Evolutionary conservation across 2,113 vertebrate genomes (phyloP).

Genomic region (Pipra filicauda): DNA sequence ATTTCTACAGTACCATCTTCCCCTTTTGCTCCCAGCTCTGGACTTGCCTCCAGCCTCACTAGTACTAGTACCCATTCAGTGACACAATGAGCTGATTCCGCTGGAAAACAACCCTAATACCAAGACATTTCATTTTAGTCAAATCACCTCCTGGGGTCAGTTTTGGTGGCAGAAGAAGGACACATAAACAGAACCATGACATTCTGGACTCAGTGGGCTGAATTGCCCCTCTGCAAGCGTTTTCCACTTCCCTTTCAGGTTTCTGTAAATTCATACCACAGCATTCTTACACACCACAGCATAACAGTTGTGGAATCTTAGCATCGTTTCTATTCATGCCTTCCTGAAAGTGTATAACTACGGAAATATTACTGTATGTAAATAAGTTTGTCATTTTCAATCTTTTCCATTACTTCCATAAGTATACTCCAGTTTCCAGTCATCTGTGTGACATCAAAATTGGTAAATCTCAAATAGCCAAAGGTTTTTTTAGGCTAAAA

Average conservation of each 20-base stretch:
- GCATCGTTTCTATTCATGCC: neutral
- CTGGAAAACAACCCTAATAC: neutral
- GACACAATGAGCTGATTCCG: accelerated
- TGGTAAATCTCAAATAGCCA: neutral
- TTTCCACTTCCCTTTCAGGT: neutral
- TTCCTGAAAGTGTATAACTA: neutral
- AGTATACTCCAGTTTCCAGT: neutral
- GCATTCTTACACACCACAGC: neutral
- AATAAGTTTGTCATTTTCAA: neutral
- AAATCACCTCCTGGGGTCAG: neutral
- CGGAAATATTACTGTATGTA: neutral
- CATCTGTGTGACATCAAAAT: neutral
- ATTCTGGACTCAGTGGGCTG: neutral
- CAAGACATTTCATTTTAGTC: neutral
- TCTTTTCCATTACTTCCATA: neutral
- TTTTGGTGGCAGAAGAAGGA: neutral
- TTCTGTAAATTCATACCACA: neutral
- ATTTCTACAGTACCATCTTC: neutral
- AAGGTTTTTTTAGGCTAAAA: neutral
- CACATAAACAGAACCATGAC: neutral
- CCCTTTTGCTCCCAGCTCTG: neutral
- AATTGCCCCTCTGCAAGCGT: neutral
- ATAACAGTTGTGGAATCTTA: neutral
- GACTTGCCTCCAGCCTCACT: neutral
- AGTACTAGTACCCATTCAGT: neutral